Conservation (phyloP, 2,888 invertebrate species). For the Hybos culiciformis region DNA sequence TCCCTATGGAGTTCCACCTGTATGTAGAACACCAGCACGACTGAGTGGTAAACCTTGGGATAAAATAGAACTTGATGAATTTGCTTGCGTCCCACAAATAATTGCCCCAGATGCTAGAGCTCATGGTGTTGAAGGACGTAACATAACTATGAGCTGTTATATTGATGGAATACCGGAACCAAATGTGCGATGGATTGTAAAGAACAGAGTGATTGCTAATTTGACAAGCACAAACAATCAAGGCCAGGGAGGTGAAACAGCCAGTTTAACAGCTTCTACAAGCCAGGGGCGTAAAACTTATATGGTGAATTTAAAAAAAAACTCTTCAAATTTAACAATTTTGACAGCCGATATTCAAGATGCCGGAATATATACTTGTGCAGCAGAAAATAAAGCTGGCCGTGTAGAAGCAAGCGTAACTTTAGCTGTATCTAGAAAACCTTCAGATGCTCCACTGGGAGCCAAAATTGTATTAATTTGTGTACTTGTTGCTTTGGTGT, state of each 20-base stretch:
- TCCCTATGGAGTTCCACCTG: slow-evolving; percentile 55
- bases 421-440: slow-evolving; percentile 52
- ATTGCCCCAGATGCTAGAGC: slow-evolving; percentile 45
- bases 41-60: slow-evolving; percentile 57
- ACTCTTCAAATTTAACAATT: slow-evolving; percentile 59
- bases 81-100: slow-evolving; percentile 63
- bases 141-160: slow-evolving; percentile 57
- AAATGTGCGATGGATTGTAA: slow-evolving; percentile 56
- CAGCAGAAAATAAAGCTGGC: slow-evolving; percentile 70
- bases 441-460: slow-evolving; percentile 45
- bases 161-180: slow-evolving; percentile 60
- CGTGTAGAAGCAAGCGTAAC: slow-evolving; percentile 60
- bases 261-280: slow-evolving; percentile 30
- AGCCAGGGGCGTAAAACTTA: slow-evolving; percentile 46
- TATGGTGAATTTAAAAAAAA: slow-evolving; percentile 50
- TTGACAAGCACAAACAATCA: slow-evolving; percentile 29
- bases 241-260: slow-evolving; percentile 20
- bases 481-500: slow-evolving; percentile 51
- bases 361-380: slow-evolving; percentile 61
- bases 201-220: slow-evolving; percentile 56
- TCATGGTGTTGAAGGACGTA: slow-evolving; percentile 54
- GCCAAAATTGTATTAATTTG: slow-evolving; percentile 51
- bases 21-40: slow-evolving; percentile 52
- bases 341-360: slow-evolving; percentile 59
- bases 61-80: slow-evolving; percentile 61